Base-by-base conservation (phyloP, 2,888 invertebrate genomes). In the Altica lythri region DNA sequence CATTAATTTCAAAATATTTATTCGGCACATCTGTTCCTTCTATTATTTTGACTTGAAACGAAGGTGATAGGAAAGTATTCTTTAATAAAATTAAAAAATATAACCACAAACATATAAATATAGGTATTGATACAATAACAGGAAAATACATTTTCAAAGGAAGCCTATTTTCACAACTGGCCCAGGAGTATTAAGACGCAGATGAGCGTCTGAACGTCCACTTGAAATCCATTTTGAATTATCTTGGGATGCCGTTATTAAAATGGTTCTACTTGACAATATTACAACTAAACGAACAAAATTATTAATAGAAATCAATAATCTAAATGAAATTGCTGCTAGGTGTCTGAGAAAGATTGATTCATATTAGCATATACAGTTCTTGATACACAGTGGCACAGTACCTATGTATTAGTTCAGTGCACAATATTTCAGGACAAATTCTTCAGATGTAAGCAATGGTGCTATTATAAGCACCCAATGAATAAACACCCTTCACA, bases 161-260 rank as follows among this genome's bases (percentile, higher is more conserved):
- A 46, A 30, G 35, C 4, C 17, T 9, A 22, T 35, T 34, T 46
- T 46, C 35, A 35, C 2, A 16, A 37, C 46, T 46, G 37, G 17
- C 10, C 37, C 32, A 16, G 62, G 18, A 58, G 67, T 71, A 68
- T 67, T 69, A 59, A 50, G 71, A 68, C 68, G 72, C 62, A 49
- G 25, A 25, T 18, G 53, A 51, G 43, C 52, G 56, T 59, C 57
- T 59, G 60, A 54, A 5, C 13, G 27, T 25, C 35, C 72, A 73
- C 72, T 73, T 73, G 72, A 73, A 64, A 70, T 68, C 69, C 71
- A 72, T 71, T 71, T 69, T 63, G 52, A 38, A 34, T 46, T 58
- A 61, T 62, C 62, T 63, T 55, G 40, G 46, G 46, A 45, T 34
- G 46, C 49, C 32, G 22, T 61, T 60, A 63, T 59, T 61, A 40